Conservation (phyloP, 2,797 vertebrate genomes). For the Chiloscyllium punctatum region DNA sequence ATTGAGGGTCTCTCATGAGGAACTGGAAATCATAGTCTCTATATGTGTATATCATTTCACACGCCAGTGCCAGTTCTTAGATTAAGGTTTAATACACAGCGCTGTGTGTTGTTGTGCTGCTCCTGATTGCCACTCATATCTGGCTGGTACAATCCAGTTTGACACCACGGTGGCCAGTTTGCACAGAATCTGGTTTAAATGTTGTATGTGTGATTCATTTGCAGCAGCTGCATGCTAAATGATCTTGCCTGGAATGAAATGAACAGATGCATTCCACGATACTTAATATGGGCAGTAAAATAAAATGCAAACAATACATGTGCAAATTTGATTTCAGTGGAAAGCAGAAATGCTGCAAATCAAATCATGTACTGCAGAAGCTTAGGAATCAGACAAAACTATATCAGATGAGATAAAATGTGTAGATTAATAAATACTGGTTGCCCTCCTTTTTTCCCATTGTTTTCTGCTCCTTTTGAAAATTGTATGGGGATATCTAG, state of each 20-base stretch:
- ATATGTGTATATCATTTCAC: slow-evolving; percentile 1
- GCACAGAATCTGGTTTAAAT: neutral
- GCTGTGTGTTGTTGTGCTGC: neutral
- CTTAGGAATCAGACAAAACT: neutral
- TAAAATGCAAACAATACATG: neutral
- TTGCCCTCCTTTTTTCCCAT: neutral
- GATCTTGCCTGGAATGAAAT: neutral
- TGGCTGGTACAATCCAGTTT: neutral
- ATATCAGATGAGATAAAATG: neutral
- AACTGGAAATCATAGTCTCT: neutral
- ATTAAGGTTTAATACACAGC: neutral
- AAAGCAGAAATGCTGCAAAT: neutral
- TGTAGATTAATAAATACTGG: neutral
- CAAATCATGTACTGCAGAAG: neutral
- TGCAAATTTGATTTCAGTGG: neutral
- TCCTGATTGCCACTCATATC: neutral
- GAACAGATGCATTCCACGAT: neutral
- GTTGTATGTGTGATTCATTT: neutral
- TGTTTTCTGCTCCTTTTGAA: neutral
- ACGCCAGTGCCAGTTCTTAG: slow-evolving; percentile 12
- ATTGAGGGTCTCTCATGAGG: slow-evolving; percentile 31
- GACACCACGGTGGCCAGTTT: neutral
- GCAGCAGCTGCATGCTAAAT: neutral
- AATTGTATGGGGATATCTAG: neutral
- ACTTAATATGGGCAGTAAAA: slow-evolving; percentile 13